Conservation (phyloP, 2,888 invertebrate genomes). For the Lasioglossum lativentre region DNA sequence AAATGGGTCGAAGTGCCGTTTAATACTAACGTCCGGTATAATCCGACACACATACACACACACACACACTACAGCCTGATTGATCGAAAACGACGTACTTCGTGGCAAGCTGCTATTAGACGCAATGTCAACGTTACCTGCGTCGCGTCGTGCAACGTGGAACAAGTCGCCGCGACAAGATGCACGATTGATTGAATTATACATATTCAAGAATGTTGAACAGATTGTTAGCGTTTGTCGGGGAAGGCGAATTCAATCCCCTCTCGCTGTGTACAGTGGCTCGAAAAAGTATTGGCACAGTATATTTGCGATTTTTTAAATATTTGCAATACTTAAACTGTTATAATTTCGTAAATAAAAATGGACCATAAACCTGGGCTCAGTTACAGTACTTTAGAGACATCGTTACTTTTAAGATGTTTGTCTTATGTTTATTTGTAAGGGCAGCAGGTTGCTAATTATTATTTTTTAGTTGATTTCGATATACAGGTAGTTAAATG, state of each 20-base stretch:
- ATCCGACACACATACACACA: not conserved
- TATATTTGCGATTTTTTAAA: not conserved
- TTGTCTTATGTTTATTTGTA: too few relatives aligned
- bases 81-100: conserved; percentile 35
- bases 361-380: too few relatives aligned
- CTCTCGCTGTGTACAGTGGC: not conserved
- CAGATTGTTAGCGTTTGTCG: not conserved
- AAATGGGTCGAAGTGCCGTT: conserved; percentile 23
- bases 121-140: not conserved
- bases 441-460: too few relatives aligned
- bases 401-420: too few relatives aligned
- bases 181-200: conserved; percentile 23
- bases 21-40: conserved; percentile 10
- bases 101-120: conserved; percentile 23
- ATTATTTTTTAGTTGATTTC: too few relatives aligned
- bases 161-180: conserved; percentile 2
- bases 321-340: not conserved
- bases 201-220: not conserved
- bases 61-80: not conserved
- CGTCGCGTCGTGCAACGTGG: conserved; percentile 1
- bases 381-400: too few relatives aligned
- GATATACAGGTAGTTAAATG: not conserved
- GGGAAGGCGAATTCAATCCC: not conserved
- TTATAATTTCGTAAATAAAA: too few relatives aligned
- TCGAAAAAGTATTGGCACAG: not conserved